Percentiles rank a stretch among this genome's conserved stretches.
phyloP scores from a whole-genome alignment of 2,888 invertebrate species.

The Leptopilina syphax region DNA sequence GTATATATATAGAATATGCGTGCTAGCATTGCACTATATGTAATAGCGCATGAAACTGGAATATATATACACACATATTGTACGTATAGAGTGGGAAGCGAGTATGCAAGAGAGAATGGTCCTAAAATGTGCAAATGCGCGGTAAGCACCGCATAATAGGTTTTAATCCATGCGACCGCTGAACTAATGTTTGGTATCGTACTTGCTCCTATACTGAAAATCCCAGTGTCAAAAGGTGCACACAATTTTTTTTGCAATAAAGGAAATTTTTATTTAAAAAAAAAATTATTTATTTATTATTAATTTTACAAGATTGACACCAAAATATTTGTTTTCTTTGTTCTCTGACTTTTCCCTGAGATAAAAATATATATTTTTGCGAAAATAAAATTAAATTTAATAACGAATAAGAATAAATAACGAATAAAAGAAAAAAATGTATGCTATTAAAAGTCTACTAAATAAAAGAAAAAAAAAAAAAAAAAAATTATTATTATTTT shows the following conservation, averaged over 20 bases:
- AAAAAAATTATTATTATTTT: too few species aligned
- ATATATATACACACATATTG: neutral
- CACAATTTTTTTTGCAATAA: too few species aligned
- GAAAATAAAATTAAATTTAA: too few species aligned
- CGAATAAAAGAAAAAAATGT: too few species aligned
- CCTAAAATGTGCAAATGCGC: slow-evolving; percentile 50
- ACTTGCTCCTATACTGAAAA: neutral
- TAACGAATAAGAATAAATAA: too few species aligned
- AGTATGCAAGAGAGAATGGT: slow-evolving; percentile 32
- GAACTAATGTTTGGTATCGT: slow-evolving; percentile 11
- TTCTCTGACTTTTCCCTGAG: too few species aligned
- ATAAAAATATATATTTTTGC: too few species aligned
- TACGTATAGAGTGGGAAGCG: slow-evolving; percentile 8
- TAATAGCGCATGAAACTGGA: slow-evolving; percentile 14
- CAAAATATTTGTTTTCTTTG: too few species aligned
- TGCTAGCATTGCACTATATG: slow-evolving; percentile 9
- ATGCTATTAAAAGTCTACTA: too few species aligned
- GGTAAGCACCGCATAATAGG: slow-evolving; percentile 46
- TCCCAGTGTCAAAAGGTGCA: neutral
- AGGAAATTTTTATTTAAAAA: too few species aligned
- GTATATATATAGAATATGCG: neutral
- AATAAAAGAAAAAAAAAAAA: too few species aligned
- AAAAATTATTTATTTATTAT: neutral
- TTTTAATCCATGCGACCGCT: slow-evolving; percentile 51
- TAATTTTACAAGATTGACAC: too few species aligned